A percentile compares a stretch with the other conserved stretches of the same genome.
Evolutionary conservation across 2,113 vertebrate genomes (phyloP).

Genomic region (Ochotona princeps): DNA sequence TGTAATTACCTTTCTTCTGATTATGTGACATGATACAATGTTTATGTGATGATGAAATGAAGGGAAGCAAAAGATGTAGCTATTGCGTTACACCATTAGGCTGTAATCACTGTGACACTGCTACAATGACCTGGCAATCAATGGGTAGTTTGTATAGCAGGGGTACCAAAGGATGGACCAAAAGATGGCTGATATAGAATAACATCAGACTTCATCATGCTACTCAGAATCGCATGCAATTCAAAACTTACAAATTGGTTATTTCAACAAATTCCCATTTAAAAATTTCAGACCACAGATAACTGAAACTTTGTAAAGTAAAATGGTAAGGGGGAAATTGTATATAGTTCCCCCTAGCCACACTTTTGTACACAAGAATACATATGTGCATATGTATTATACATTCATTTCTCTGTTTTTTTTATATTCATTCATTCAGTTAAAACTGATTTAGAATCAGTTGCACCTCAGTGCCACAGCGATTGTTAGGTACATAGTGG

Average conservation of each 20-base stretch:
- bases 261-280: background rate
- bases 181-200: background rate
- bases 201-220: background rate
- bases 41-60: background rate
- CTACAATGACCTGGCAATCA: background rate
- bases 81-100: background rate
- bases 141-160: background rate
- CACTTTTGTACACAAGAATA: no score
- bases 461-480: background rate
- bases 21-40: background rate
- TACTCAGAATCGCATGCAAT: background rate
- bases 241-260: background rate
- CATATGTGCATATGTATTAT: no score
- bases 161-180: background rate
- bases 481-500: background rate
- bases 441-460: constrained; percentile 23
- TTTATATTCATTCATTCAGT: constrained; percentile 8
- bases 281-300: background rate
- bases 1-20: background rate
- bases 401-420: background rate
- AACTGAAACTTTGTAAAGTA: background rate
- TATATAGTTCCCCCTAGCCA: no score
- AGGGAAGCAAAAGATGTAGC: background rate
- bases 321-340: background rate
- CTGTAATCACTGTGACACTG: background rate